phyloP scores from a whole-genome alignment of 2,113 vertebrate genomes.

The Sitta europaea region DNA sequence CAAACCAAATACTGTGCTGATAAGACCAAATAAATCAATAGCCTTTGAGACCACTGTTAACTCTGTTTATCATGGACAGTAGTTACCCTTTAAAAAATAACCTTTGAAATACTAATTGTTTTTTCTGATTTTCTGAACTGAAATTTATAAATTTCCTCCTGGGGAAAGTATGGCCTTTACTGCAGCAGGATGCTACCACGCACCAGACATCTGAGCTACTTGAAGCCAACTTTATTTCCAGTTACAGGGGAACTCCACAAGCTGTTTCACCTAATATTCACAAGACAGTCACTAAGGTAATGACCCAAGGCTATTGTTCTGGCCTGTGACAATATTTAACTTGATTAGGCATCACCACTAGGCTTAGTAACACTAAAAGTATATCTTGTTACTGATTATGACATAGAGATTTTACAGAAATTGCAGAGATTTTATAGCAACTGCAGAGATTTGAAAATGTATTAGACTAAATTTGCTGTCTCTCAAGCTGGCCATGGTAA shows the following conservation, averaged over 20 bases:
- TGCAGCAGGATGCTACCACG: not conserved
- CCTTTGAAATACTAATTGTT: not conserved
- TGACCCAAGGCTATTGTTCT: not conserved
- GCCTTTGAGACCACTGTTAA: not conserved
- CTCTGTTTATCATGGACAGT: not conserved
- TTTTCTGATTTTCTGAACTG: not conserved
- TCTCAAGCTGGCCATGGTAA: constrained; percentile 40
- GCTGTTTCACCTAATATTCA: not conserved
- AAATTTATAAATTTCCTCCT: not conserved
- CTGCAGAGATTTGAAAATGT: constrained; percentile 16
- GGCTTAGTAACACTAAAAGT: not conserved
- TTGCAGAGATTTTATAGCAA: constrained; percentile 25
- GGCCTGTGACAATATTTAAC: not conserved
- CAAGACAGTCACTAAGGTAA: not conserved
- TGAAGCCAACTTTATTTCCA: not conserved
- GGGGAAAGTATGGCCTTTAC: not conserved
- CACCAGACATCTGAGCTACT: not conserved
- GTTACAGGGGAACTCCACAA: not conserved
- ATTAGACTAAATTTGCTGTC: constrained; percentile 50
- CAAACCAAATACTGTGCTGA: not conserved
- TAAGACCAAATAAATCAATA: not conserved
- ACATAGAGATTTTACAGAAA: not conserved
- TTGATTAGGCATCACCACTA: not conserved
- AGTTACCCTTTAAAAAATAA: not conserved
- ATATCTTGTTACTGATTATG: not conserved